Conservation (phyloP, 2,797 vertebrate species). For the Phoeniculus purpureus region DNA sequence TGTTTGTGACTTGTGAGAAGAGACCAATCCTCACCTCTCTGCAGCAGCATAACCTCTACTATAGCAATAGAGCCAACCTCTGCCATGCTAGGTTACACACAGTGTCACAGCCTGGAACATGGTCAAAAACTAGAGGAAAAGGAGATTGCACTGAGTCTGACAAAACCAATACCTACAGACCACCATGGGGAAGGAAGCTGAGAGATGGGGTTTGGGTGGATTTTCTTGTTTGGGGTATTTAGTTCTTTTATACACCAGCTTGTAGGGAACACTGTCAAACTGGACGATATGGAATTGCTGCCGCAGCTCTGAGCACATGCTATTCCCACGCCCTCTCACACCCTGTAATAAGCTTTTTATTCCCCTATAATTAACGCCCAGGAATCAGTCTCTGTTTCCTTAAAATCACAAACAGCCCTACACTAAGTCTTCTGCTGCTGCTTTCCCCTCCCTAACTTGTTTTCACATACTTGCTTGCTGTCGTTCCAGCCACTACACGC, state of each 20-base stretch:
- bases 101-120: fast-evolving
- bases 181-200: neutral
- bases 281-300: neutral
- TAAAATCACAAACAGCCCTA: slow-evolving; percentile 28
- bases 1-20: too few relatives aligned
- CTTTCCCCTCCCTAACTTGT: neutral
- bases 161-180: neutral
- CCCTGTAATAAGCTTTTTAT: slow-evolving; percentile 42
- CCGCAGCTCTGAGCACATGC: neutral
- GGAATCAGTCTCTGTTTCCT: slow-evolving; percentile 2
- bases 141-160: neutral
- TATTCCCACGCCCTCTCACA: slow-evolving; percentile 39
- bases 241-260: neutral
- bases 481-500: slow-evolving; percentile 21
- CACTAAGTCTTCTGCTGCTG: neutral
- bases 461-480: slow-evolving; percentile 20
- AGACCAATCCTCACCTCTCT: too few relatives aligned
- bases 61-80: fast-evolving
- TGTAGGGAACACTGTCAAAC: slow-evolving; percentile 42
- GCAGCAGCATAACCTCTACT: neutral
- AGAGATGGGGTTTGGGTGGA: neutral
- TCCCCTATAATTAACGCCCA: slow-evolving; percentile 29
- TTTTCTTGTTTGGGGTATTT: neutral
- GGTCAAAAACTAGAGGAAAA: neutral
- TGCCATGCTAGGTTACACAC: fast-evolving